Evolutionary conservation across 2,888 invertebrate species (phyloP).

Genomic region (Neuroscelio doddi): DNA sequence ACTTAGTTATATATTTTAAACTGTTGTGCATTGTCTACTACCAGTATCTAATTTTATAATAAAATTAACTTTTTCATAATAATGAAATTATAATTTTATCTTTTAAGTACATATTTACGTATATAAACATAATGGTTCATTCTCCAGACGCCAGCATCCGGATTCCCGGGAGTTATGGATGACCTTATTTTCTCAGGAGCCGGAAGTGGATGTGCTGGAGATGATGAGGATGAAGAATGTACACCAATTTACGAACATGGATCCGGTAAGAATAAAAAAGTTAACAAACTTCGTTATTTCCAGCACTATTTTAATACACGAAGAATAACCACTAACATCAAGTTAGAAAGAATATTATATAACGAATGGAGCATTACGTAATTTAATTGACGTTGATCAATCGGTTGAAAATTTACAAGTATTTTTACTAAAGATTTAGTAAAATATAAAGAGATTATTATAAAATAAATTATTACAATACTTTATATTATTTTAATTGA

Average conservation of each 20-base stretch:
- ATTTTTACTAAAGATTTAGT: too few species aligned
- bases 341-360: constrained; percentile 11
- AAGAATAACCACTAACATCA: not conserved
- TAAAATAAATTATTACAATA: too few species aligned
- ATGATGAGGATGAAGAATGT: constrained; percentile 93
- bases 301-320: not conserved
- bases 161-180: constrained; percentile 84
- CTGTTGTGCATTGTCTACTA: too few species aligned
- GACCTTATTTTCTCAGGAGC: constrained; percentile 94
- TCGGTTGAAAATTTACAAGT: too few species aligned
- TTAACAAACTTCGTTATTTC: constrained; percentile 72
- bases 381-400: constrained; percentile 30
- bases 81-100: too few species aligned
- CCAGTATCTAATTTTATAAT: too few species aligned
- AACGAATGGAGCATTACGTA: constrained; percentile 15
- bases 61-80: too few species aligned
- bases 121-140: too few species aligned
- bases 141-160: constrained; percentile 86
- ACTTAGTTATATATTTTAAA: too few species aligned
- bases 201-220: constrained; percentile 91
- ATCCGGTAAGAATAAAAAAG: constrained; percentile 83
- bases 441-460: too few species aligned
- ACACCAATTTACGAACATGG: constrained; percentile 87
- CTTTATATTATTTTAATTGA: too few species aligned
- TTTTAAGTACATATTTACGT: too few species aligned